Conservation (phyloP, 2,888 invertebrate species). For the Sphaerophoria rueppellii region DNA sequence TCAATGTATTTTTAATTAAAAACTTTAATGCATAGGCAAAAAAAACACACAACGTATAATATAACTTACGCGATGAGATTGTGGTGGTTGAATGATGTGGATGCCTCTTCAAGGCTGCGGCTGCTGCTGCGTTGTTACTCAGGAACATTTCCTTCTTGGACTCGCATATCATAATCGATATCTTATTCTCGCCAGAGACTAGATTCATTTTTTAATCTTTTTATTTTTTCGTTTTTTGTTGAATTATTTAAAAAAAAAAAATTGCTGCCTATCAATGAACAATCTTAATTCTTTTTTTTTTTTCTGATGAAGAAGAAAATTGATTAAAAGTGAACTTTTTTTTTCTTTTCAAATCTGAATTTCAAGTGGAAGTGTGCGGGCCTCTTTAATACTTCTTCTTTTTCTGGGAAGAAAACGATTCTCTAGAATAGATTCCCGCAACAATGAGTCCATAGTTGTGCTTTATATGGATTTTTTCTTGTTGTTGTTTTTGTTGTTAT, state of each 20-base stretch:
- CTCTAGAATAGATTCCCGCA: conserved; percentile 39
- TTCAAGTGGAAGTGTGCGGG: conserved; percentile 59
- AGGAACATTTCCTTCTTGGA: conserved; percentile 74
- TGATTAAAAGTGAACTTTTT: conserved; percentile 26
- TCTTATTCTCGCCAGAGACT: conserved; percentile 74
- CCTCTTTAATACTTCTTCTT: conserved; percentile 2
- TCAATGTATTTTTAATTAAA: conserved; percentile 62
- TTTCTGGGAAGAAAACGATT: conserved; percentile 14
- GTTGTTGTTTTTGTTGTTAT: neutral
- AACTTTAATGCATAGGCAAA: conserved; percentile 46
- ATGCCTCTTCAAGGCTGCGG: conserved; percentile 51
- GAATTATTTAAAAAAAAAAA: conserved; percentile 5
- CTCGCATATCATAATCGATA: conserved; percentile 75
- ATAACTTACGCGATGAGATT: conserved; percentile 63
- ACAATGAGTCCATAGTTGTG: conserved; percentile 39
- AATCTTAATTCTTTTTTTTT: conserved; percentile 7
- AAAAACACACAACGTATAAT: neutral
- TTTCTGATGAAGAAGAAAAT: conserved; percentile 11
- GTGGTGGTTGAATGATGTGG: conserved; percentile 37
- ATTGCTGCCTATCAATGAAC: conserved; percentile 1
- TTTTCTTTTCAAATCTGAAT: conserved; percentile 32
- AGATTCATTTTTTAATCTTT: conserved; percentile 67
- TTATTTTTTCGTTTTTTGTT: conserved; percentile 10
- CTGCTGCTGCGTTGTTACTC: conserved; percentile 53
- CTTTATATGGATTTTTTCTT: neutral